Conservation (phyloP, 2,888 invertebrate genomes). For the Steinernema carpocapsae region DNA sequence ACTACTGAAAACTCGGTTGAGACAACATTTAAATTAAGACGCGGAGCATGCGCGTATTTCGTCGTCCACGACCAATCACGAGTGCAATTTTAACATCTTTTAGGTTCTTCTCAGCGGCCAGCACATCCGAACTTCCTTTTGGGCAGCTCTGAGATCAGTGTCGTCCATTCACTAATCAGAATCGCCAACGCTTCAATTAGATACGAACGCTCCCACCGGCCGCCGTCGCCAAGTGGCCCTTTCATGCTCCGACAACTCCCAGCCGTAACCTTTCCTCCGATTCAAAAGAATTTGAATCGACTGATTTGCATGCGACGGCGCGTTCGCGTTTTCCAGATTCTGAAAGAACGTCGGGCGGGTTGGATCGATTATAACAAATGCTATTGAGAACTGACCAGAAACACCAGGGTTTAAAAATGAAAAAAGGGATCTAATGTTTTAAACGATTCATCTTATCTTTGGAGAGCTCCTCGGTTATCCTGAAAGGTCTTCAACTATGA, state of each 20-base stretch:
- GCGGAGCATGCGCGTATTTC: background rate
- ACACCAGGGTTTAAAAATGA: no score
- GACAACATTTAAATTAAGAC: background rate
- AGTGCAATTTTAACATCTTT: no score
- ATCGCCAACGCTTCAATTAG: slow-evolving; percentile 16
- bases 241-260: slow-evolving; percentile 21
- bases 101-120: no score
- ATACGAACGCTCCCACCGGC: background rate
- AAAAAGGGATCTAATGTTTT: no score
- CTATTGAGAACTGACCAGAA: no score
- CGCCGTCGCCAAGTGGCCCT: background rate
- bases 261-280: slow-evolving; percentile 18
- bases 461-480: no score
- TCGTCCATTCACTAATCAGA: slow-evolving; percentile 9
- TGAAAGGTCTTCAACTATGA: no score
- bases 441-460: no score
- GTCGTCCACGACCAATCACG: background rate
- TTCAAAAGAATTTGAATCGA: slow-evolving; percentile 6
- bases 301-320: slow-evolving; percentile 6
- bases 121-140: no score
- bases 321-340: background rate
- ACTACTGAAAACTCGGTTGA: background rate
- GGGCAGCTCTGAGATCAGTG: no score
- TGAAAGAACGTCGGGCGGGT: no score
- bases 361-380: no score